These are phyloP conservation scores for Parazoanthus darwini DNA, from an alignment of 92 coral and sea anemone species.

Conservation along the genomic window DNA sequence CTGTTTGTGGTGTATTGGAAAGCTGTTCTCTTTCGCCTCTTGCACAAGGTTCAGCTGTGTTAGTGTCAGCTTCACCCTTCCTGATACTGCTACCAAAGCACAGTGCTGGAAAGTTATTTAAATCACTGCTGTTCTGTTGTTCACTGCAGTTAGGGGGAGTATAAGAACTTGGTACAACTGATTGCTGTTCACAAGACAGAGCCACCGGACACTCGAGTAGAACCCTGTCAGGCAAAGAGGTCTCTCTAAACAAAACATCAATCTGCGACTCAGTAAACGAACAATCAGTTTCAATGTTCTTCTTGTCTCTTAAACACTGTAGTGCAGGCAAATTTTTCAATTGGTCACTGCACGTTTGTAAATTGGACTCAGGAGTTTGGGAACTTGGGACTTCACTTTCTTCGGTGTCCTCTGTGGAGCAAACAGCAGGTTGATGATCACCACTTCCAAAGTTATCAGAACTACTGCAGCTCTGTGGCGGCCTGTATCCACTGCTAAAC, in stretches of 20 bases:
- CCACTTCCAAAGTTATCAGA: neutral
- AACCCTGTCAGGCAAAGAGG: neutral
- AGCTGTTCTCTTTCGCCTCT: neutral
- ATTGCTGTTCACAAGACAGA: neutral
- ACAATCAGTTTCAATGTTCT: neutral
- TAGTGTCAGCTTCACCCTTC: neutral
- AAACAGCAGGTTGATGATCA: neutral
- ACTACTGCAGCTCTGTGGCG: neutral
- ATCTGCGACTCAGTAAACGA: conserved; percentile 36
- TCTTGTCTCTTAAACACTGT: neutral
- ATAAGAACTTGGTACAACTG: neutral
- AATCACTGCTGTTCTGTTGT: neutral
- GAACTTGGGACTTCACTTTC: conserved; percentile 1
- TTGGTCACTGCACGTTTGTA: neutral
- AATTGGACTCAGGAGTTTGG: neutral
- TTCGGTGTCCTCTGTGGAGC: neutral
- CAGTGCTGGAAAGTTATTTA: neutral
- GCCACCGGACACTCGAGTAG: neutral
- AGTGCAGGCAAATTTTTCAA: neutral
- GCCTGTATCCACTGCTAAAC: neutral
- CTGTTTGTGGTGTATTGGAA: neutral
- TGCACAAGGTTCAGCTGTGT: neutral
- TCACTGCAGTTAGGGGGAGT: neutral
- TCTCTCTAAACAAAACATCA: neutral
- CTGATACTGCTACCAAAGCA: neutral